Evolutionary conservation across 2,113 vertebrate genomes (phyloP).

Genomic region (Agapornis roseicollis): DNA sequence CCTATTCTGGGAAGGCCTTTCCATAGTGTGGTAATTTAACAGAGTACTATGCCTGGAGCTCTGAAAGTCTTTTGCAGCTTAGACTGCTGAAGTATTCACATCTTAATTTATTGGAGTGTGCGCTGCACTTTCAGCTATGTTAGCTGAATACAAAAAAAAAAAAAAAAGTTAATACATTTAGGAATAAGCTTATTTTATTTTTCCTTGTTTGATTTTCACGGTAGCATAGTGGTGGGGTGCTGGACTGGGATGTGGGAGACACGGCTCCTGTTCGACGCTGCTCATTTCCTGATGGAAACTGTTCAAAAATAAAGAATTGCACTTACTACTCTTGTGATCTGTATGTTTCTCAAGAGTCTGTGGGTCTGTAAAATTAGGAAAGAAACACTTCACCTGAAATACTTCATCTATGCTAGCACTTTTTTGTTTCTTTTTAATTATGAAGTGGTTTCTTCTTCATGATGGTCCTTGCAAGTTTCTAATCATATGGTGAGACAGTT

Average conservation of each 20-base stretch:
- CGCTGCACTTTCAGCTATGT: not conserved
- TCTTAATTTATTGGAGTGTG: not conserved
- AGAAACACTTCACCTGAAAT: not conserved
- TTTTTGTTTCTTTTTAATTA: not conserved
- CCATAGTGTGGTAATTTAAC: not conserved
- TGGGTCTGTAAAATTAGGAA: not conserved
- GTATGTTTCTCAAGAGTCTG: not conserved
- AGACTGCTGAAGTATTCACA: not conserved
- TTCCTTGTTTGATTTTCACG: not conserved
- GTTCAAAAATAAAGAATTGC: not conserved
- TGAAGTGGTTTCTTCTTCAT: not conserved
- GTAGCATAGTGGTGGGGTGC: fast-evolving
- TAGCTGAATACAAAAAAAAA: not conserved
- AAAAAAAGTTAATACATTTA: not conserved
- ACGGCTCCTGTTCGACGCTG: not conserved
- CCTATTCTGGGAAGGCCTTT: not conserved
- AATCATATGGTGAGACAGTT: not conserved
- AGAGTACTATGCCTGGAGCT: not conserved
- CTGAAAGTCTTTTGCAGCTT: not conserved
- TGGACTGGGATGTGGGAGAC: not conserved
- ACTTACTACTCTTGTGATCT: not conserved
- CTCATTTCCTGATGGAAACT: not conserved
- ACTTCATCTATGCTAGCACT: not conserved
- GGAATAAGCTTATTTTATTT: not conserved
- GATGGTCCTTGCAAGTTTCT: not conserved